Evolutionary conservation across 2,888 invertebrate species (phyloP), one percentile per base, ranked within the genome.

Genomic region (Parnassius apollo): DNA sequence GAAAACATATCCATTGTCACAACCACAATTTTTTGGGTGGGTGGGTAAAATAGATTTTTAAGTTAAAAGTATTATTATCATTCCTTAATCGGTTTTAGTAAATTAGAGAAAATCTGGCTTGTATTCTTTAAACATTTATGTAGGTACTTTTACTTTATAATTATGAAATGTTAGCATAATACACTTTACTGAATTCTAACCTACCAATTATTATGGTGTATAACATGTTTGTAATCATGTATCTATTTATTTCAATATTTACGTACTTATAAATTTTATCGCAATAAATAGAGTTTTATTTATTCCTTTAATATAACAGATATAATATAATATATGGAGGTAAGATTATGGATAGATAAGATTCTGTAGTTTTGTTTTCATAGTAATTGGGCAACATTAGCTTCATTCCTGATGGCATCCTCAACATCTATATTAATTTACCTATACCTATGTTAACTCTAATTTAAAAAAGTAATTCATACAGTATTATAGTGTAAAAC

Each of bases 171-270:
- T 62, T 70, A 49, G 53, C n/a, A 22, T 61, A 61, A 60, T 69
- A 61, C 55, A 61, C 58, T 64, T 57, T 49, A 13, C 49, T 49
- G 9, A 9, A 49, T 12, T 44, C 10, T 59, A 63, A 63, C 51
- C 57, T 63, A 66, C 62, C 67, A 72, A 67, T 65, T 52, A 67
- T 66, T 64, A 62, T 71, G 68, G 64, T 71, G 68, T 67, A 63
- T 58, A 57, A 66, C 83, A 75, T 80, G 77, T 76, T 73, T 81
- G 73, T 83, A 85, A 83, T 83, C 82, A 83, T 81, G 75, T 85
- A 85, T 85, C 80, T 86, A 83, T 86, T 81, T 74, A 74, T 81
- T 82, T 78, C 62, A 61, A 62, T 73, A 75, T 75, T 77, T 77
- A 63, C 50, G 13, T 63, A 59, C 51, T 78, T 78, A 75, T 78